phyloP scores from a whole-genome alignment of 2,888 invertebrate genomes.

The Leucozona laternaria region DNA sequence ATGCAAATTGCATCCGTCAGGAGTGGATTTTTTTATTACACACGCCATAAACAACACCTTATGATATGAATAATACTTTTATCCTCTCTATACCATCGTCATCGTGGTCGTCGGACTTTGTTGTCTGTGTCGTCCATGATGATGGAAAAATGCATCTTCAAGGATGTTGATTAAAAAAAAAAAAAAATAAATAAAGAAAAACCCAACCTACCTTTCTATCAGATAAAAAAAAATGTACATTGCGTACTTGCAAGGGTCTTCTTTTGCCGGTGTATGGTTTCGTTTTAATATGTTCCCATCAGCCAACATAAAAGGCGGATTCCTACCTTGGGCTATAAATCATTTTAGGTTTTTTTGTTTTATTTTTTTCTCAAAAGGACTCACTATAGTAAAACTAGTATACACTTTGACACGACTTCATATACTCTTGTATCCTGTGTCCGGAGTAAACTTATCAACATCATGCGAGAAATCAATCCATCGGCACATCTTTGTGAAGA shows the following conservation, averaged over 20 bases:
- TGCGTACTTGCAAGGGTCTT: slow-evolving; percentile 21
- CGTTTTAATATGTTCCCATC: slow-evolving; percentile 31
- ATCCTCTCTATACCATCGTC: neutral
- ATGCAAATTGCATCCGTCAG: slow-evolving; percentile 75
- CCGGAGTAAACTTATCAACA: slow-evolving; percentile 24
- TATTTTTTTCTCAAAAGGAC: neutral
- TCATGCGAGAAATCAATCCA: slow-evolving; percentile 38
- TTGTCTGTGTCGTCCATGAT: neutral
- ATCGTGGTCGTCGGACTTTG: neutral
- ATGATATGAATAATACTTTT: slow-evolving; percentile 57
- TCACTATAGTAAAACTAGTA: slow-evolving; percentile 14
- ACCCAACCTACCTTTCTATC: slow-evolving; percentile 20
- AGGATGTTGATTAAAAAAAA: neutral
- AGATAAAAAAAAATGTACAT: slow-evolving; percentile 6
- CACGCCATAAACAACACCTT: slow-evolving; percentile 71
- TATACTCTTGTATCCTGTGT: slow-evolving; percentile 1
- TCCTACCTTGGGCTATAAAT: slow-evolving; percentile 59
- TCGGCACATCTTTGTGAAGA: slow-evolving; percentile 27
- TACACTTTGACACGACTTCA: slow-evolving; percentile 23
- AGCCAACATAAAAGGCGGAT: slow-evolving; percentile 37
- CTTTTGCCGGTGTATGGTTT: slow-evolving; percentile 21
- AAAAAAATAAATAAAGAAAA: neutral
- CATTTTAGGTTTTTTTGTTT: neutral
- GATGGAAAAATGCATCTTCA: neutral
- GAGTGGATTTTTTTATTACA: slow-evolving; percentile 69